phyloP scores from a whole-genome alignment of 2,888 invertebrate genomes.

The Xanthia icteritia region DNA sequence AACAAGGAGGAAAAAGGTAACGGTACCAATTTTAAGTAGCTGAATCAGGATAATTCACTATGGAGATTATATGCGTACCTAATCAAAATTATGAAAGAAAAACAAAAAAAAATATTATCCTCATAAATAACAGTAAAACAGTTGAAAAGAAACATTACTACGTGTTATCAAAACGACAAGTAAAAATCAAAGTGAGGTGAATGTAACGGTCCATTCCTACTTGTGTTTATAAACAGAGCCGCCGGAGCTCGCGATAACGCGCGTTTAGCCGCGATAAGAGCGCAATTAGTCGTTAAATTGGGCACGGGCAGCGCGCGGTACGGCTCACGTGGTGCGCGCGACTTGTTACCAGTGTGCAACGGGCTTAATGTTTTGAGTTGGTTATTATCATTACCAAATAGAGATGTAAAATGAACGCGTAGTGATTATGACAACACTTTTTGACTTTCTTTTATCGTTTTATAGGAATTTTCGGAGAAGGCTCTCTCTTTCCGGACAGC shows the following conservation, averaged over 20 bases:
- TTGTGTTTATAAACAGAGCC: constrained; percentile 70
- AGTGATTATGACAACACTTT: background rate
- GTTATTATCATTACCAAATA: constrained; percentile 11
- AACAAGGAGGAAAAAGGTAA: background rate
- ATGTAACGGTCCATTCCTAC: constrained; percentile 67
- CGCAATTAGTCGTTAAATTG: constrained; percentile 69
- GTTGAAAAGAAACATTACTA: constrained; percentile 40
- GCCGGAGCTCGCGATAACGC: constrained; percentile 59
- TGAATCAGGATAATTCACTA: background rate
- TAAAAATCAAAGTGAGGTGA: constrained; percentile 62
- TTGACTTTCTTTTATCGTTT: background rate
- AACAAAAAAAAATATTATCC: background rate
- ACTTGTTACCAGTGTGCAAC: constrained; percentile 56
- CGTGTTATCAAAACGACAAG: constrained; percentile 58
- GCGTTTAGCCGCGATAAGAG: constrained; percentile 68
- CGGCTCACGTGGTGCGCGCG: constrained; percentile 59
- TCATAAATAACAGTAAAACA: constrained; percentile 21
- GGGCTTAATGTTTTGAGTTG: constrained; percentile 51
- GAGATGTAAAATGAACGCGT: background rate
- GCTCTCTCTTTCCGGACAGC: too few relatives aligned
- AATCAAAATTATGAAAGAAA: background rate
- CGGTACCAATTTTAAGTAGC: background rate
- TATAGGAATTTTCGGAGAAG: background rate
- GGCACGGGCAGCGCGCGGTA: constrained; percentile 56
- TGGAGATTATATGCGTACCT: background rate